Evolutionary conservation across 2,888 invertebrate species (phyloP), one percentile per base, ranked within the genome.

Genomic region (Coremacera marginata): DNA sequence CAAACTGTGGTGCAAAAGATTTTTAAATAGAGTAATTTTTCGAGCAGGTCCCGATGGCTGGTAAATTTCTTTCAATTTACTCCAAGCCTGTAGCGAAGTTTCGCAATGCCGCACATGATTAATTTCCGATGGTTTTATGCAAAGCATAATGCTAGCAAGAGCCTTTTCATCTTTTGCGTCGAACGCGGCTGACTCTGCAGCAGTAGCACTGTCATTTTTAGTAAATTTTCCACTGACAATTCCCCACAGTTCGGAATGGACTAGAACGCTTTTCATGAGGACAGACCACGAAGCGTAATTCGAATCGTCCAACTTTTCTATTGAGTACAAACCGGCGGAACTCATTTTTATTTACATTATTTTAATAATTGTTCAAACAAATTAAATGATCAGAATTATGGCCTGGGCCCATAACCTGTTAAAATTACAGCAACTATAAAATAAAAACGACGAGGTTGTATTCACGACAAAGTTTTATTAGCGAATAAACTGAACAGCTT

Each of bases 41-140:
- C 60, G 9, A 78, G 37, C 80, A 19, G 77, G 76, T n/a, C 80
- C 79, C 22, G 37, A n/a, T 11, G 79, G 79, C n/a, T 76, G 79
- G 44, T 74, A 72, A 3, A 81, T 52, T 34, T 77, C 77, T 60
- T 76, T 34, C 8, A 81, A 60, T 71, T 77, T 81, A 2, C 37
- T 52, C 78, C 77, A 80, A 1, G 80, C 80, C 22, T 62, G 60
- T 5, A 25, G 34, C 5, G 80, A 78, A 2, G 80, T 76, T 44
- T 68, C 22, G 19, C 78, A 80, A n/a, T 78, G 55, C 22, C 72
- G 78, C 11, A 79, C 62, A 34, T 78, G 72, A 0, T 73, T 71
- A 37, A 79, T 16, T 67, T 79, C 77, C 5, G 77, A 78, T 55
- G 79, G 52, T 25, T 81, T 79, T 22, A 78, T 49, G 22, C 75